Evolutionary conservation across 2,888 invertebrate species (phyloP), one percentile per base, ranked within the genome.

Genomic region (Phyllotreta striolata): DNA sequence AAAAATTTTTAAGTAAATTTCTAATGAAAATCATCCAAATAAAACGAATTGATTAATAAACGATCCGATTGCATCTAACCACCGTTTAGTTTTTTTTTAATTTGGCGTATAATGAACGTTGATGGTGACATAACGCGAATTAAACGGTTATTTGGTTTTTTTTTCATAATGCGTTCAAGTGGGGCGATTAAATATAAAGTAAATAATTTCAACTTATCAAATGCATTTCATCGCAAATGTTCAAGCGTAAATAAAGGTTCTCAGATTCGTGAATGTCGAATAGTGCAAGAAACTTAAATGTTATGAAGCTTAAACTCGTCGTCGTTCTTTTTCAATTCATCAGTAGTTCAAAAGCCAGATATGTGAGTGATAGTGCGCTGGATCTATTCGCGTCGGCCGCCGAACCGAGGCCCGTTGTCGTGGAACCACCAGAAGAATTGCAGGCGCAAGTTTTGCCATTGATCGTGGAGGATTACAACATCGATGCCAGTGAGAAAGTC

Each of bases 401-500:
- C 0, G 75, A 77, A 64, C 76, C 76, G 12, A 54, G 75, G 47
- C 76, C 77, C 0, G 67, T 75, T 14, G 60, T 72, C 54, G 65
- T 68, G 4, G 75, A 74, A 57, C 61, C 64, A 55, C 70, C 72
- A 0, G 52, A 68, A 24, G 57, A 44, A 44, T 44, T 44, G 4
- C 10, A 7, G 3, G 44, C 44, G 10, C 44, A 10, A n/a, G 64
- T 69, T 49, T 49, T 72, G 7, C 75, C 74, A 3, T 64, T 75
- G 40, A 69, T 72, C 3, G 70, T 68, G n/a, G 72, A 71, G 40
- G 35, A 62, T 3, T 58, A 55, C 56, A 57, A 40, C 14, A 44
- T 54, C 37, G 64, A 61, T 52, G 76, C 77, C 37, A 77, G 77
- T 73, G 76, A 76, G 71, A 74, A 73, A 67, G 69, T 77, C 24